phyloP scores from a whole-genome alignment of 2,113 vertebrate species.

The Stigmatopora nigra region DNA sequence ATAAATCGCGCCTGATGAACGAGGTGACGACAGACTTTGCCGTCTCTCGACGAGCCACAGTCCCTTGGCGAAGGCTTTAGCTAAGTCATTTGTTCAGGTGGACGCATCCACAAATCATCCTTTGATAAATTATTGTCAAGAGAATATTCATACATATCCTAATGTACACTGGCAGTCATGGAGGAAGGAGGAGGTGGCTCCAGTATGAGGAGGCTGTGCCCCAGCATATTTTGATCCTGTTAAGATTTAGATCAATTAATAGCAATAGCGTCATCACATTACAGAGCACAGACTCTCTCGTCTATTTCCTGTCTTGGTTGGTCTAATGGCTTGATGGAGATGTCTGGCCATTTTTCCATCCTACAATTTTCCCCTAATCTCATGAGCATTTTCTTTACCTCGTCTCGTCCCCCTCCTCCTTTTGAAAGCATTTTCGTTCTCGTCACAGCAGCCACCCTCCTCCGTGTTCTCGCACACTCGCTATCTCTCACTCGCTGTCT shows the following conservation, averaged over 20 bases:
- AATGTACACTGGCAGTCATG: constrained; percentile 45
- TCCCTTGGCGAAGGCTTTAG: constrained; percentile 35
- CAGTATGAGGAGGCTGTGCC: constrained; percentile 25
- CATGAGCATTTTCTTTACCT: constrained; percentile 36
- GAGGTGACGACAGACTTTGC: constrained; percentile 57
- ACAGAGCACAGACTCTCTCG: constrained; percentile 28
- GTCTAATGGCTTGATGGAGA: constrained; percentile 51
- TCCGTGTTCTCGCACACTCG: constrained; percentile 32
- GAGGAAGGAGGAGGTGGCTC: constrained; percentile 16
- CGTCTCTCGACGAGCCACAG: constrained; percentile 52
- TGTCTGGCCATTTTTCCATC: constrained; percentile 25
- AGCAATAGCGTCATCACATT: constrained; percentile 49
- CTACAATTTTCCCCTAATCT: constrained; percentile 29
- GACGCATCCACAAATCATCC: constrained; percentile 50
- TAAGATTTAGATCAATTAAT: constrained; percentile 57
- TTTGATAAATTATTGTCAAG: constrained; percentile 56
- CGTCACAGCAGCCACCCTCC: constrained; percentile 14
- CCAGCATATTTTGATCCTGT: constrained; percentile 40
- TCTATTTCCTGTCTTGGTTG: constrained; percentile 56
- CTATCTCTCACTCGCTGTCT: constrained; percentile 52
- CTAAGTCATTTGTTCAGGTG: constrained; percentile 58
- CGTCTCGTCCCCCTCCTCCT: constrained; percentile 30
- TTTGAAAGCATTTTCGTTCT: constrained; percentile 54
- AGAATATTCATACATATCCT: constrained; percentile 39
- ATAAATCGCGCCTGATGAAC: constrained; percentile 61